These are phyloP conservation scores for Polyergus mexicanus DNA, from an alignment of 1,140 invertebrate species.

Conservation along the genomic window DNA sequence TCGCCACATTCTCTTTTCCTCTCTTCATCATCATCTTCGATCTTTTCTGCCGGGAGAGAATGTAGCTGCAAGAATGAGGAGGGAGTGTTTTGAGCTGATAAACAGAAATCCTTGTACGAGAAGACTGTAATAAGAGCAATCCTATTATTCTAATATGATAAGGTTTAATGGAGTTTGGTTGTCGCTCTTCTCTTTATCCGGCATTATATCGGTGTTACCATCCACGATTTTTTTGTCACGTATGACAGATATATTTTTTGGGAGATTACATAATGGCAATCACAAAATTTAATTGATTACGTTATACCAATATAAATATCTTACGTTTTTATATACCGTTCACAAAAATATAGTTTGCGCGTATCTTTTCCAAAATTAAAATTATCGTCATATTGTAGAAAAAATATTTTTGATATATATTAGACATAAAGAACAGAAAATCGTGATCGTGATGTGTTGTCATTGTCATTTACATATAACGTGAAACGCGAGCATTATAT, in stretches of 20 bases:
- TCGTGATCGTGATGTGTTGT: not conserved
- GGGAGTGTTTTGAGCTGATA: conserved; percentile 78
- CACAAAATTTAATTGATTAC: not conserved
- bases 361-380: not conserved
- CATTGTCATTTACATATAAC: not conserved
- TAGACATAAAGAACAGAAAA: not conserved
- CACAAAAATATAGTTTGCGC: not conserved
- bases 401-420: not conserved
- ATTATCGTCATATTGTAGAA: not conserved
- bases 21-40: conserved; percentile 28
- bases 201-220: conserved; percentile 19
- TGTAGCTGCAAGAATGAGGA: conserved; percentile 60
- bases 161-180: conserved; percentile 71
- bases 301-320: not conserved
- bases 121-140: conserved; percentile 75
- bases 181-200: conserved; percentile 32
- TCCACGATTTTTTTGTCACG: not conserved
- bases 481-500: not conserved
- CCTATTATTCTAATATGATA: conserved; percentile 77
- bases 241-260: conserved; percentile 14
- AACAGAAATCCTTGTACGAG: conserved; percentile 76
- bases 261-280: not conserved
- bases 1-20: not conserved
- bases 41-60: conserved; percentile 24
- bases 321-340: not conserved